These are phyloP conservation scores for Sarcophilus harrisii DNA, from an alignment of 2,797 vertebrate genomes.

Conservation along the genomic window DNA sequence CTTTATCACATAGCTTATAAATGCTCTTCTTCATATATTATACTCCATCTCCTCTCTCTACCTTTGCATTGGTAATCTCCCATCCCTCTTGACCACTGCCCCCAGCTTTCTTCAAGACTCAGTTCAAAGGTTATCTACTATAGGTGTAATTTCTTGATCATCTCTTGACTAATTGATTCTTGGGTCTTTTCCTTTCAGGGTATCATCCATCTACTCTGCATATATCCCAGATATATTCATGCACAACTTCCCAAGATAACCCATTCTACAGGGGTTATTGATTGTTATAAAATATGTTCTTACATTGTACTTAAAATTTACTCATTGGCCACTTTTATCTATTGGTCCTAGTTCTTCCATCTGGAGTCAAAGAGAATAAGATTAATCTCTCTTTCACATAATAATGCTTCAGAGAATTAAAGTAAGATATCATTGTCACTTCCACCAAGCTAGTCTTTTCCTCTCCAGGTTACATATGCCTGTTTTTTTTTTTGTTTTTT, in stretches of 20 bases:
- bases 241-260: neutral
- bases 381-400: neutral
- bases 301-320: neutral
- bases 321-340: neutral
- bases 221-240: neutral
- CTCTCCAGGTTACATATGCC: neutral
- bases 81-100: neutral
- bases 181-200: neutral
- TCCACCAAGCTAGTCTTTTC: neutral
- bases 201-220: neutral
- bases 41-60: neutral
- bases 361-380: neutral
- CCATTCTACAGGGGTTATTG: neutral
- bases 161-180: neutral
- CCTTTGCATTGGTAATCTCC: neutral
- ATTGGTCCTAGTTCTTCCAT: neutral
- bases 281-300: neutral
- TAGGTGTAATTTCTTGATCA: neutral
- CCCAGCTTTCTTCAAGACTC: neutral
- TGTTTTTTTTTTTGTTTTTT: no score
- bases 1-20: neutral
- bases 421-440: neutral
- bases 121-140: neutral
- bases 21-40: neutral
- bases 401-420: neutral